These are phyloP conservation scores for Hydrochoerus hydrochaeris DNA, from an alignment of 2,113 vertebrate genomes.

Conservation along the genomic window DNA sequence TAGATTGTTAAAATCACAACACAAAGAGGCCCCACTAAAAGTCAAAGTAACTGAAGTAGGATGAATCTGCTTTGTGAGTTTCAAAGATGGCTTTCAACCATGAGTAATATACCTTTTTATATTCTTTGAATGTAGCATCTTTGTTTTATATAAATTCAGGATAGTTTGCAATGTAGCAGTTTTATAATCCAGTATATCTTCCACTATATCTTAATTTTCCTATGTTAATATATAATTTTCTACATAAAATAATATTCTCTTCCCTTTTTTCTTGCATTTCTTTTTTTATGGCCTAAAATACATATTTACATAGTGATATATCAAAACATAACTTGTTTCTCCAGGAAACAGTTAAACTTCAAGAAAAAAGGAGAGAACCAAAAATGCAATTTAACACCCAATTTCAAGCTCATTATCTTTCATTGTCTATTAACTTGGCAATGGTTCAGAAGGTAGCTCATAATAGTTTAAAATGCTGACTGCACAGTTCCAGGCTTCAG, in stretches of 20 bases:
- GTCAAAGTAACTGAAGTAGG: constrained; percentile 20
- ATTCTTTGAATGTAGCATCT: constrained; percentile 68
- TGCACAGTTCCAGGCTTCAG: constrained; percentile 89
- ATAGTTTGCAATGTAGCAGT: constrained; percentile 57
- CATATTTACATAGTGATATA: constrained; percentile 84
- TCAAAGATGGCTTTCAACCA: constrained; percentile 72
- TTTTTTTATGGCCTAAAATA: constrained; percentile 83
- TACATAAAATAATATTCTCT: neutral
- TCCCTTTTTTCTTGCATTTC: constrained; percentile 51
- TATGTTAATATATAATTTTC: neutral
- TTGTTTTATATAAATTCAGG: constrained; percentile 71
- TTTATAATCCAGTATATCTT: constrained; percentile 70
- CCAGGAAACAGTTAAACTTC: constrained; percentile 91
- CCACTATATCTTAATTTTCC: constrained; percentile 70
- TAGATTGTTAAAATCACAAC: constrained; percentile 53
- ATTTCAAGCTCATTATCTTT: constrained; percentile 95
- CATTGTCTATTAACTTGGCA: constrained; percentile 94
- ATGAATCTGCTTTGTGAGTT: constrained; percentile 39
- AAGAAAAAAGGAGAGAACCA: constrained; percentile 88
- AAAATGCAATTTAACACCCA: constrained; percentile 94
- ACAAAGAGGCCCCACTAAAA: constrained; percentile 51
- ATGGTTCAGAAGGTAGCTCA: constrained; percentile 93
- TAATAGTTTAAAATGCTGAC: constrained; percentile 94
- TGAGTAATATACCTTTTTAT: constrained; percentile 66
- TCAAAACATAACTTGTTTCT: constrained; percentile 87